Percentiles rank a stretch among this genome's conserved stretches.
These are phyloP conservation scores for Heliconius cydno DNA, from an alignment of 2,888 invertebrate species.

Conservation along the genomic window DNA sequence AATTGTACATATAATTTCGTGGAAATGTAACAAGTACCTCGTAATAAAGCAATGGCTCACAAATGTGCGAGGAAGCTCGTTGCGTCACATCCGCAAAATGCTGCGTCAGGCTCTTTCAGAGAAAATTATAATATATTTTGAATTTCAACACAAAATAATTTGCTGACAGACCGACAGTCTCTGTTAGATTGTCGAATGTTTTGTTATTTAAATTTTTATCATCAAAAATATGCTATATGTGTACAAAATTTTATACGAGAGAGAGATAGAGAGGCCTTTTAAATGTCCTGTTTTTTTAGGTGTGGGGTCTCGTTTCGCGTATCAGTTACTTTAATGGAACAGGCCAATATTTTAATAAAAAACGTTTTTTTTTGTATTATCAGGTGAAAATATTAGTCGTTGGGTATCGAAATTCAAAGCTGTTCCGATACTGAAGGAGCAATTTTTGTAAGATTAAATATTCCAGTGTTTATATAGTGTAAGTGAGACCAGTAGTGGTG, in stretches of 20 bases:
- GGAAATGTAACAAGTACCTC: slow-evolving; percentile 27
- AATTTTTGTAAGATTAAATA: not conserved
- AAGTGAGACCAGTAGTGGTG: no score
- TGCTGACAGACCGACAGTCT: slow-evolving; percentile 18
- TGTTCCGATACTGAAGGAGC: not conserved
- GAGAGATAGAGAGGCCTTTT: not conserved
- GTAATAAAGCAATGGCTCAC: slow-evolving; percentile 39
- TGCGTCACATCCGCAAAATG: slow-evolving; percentile 41
- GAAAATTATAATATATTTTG: slow-evolving; percentile 36
- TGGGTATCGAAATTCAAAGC: not conserved
- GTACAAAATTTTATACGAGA: not conserved
- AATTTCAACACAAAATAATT: slow-evolving; percentile 39
- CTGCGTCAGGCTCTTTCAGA: slow-evolving; percentile 37
- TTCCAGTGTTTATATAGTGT: no score
- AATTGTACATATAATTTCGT: not conserved
- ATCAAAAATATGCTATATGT: not conserved
- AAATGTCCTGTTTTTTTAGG: not conserved
- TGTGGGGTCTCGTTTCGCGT: no score
- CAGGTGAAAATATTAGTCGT: not conserved
- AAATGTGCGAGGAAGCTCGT: slow-evolving; percentile 43
- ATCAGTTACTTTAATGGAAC: not conserved
- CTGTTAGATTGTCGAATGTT: not conserved
- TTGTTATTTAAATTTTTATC: slow-evolving; percentile 2
- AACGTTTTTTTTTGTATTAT: not conserved
- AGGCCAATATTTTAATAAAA: not conserved